Evolutionary conservation across 1,140 invertebrate genomes (phyloP), one percentile per base, ranked within the genome.

Genomic region (Macrostomum lignano): DNA sequence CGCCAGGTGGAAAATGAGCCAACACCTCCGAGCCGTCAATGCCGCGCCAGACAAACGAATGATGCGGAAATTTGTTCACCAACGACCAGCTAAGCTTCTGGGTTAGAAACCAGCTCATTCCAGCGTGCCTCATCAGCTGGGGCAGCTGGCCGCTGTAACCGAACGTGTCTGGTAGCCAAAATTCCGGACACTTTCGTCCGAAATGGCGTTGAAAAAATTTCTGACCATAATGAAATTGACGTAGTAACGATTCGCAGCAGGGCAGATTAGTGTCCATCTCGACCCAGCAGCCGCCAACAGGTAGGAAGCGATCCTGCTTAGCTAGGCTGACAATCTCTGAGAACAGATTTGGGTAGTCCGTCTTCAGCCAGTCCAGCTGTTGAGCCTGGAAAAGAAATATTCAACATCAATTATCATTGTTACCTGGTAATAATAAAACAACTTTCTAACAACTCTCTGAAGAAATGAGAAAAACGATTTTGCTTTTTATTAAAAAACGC

Each of bases 141-240:
- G 64, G 64, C 14, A 65, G 47, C 45, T 66, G 64, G 19, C 55
- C 60, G 5, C 62, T 62, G 46, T 66, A 66, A 2, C 64, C 64
- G 49, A 66, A 66, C 19, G 64, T 66, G 41, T 66, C 64, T 3
- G 64, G 64, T 11, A 66, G 41, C 64, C 64, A 66, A 42, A 65
- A 65, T 46, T 55, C 53, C 39, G 37, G 40, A 36, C 51, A 55
- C 5, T 33, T 38, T 15, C 51, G 35, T 7, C 52, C 55, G 50
- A 65, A 64, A 40, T 65, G 61, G 39, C 62, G 36, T 37, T 54
- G 34, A 39, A 63, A 66, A 41, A 61, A 65, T 14, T 44, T 35
- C 38, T 65, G 64, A 5, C 64, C 64, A 44, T 63, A 63, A 21
- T 65, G 47, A 44, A 65, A 64, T 40, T 66, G 64, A 14, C 64